Conservation (phyloP, 2,888 invertebrate species). For the Lycia hirtaria region DNA sequence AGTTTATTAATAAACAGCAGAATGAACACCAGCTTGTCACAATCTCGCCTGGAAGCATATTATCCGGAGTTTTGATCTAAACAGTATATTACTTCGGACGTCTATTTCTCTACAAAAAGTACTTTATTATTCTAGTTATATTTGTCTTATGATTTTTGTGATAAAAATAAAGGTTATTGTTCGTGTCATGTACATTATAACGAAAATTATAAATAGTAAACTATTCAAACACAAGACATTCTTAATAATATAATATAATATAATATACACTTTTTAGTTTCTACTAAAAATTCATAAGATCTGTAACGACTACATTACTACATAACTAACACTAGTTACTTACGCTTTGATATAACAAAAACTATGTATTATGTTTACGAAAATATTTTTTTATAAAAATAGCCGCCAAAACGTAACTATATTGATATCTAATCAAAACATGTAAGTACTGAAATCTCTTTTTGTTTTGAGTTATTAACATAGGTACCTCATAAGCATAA, state of each 20-base stretch:
- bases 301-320: constrained; percentile 5
- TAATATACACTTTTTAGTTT: neutral
- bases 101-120: neutral
- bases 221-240: neutral
- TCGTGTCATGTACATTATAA: neutral
- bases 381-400: too few relatives aligned
- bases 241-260: too few relatives aligned
- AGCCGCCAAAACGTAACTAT: too few relatives aligned
- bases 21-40: neutral
- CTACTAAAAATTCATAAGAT: constrained; percentile 11
- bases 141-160: neutral
- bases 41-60: constrained; percentile 13
- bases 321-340: too few relatives aligned
- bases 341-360: too few relatives aligned
- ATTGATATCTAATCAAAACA: too few relatives aligned
- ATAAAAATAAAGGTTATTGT: neutral
- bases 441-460: too few relatives aligned
- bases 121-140: neutral
- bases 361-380: too few relatives aligned
- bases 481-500: too few relatives aligned
- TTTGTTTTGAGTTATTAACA: too few relatives aligned
- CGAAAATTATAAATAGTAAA: neutral
- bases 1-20: neutral
- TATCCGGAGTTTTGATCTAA: constrained; percentile 70
- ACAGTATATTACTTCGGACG: constrained; percentile 47